Evolutionary conservation across 1,140 invertebrate species (phyloP).

Genomic region (Conopomorpha cramerella): DNA sequence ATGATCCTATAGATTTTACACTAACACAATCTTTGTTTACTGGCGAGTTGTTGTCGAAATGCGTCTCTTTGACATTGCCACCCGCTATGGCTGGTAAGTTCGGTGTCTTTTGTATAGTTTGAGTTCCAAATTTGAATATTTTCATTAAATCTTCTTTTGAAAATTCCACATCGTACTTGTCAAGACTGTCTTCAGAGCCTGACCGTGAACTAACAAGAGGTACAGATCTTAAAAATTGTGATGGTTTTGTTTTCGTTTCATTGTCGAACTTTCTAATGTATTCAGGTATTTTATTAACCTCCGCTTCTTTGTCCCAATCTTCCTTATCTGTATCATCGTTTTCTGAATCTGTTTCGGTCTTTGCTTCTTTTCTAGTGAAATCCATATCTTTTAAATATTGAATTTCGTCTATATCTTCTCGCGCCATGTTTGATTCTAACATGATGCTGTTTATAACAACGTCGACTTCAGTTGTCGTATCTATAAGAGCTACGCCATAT

Average conservation of each 20-base stretch:
- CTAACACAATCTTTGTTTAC: slow-evolving; percentile 1
- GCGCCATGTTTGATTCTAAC: slow-evolving; percentile 31
- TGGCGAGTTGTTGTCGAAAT: too few species aligned
- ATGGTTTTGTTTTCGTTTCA: not conserved
- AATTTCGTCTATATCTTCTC: slow-evolving; percentile 20
- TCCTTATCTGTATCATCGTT: slow-evolving; percentile 5
- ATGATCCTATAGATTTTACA: not conserved
- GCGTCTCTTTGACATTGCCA: not conserved
- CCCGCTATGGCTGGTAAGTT: not conserved
- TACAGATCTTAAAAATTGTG: not conserved
- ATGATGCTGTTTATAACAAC: slow-evolving; percentile 33
- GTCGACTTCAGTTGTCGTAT: slow-evolving; percentile 27
- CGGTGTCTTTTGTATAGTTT: not conserved
- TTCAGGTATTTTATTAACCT: slow-evolving; percentile 2
- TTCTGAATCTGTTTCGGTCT: slow-evolving; percentile 2
- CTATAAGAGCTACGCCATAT: slow-evolving; percentile 36
- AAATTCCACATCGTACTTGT: not conserved
- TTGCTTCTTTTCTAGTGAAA: not conserved
- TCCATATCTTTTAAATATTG: slow-evolving; percentile 17
- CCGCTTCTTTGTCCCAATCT: not conserved
- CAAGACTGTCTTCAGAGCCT: not conserved
- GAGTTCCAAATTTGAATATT: not conserved
- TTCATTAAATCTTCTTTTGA: not conserved
- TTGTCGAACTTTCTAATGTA: slow-evolving; percentile 4
- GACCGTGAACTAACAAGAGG: not conserved